These are phyloP conservation scores for Dexiosoma caninum DNA, from an alignment of 2,888 invertebrate species.

Conservation along the genomic window DNA sequence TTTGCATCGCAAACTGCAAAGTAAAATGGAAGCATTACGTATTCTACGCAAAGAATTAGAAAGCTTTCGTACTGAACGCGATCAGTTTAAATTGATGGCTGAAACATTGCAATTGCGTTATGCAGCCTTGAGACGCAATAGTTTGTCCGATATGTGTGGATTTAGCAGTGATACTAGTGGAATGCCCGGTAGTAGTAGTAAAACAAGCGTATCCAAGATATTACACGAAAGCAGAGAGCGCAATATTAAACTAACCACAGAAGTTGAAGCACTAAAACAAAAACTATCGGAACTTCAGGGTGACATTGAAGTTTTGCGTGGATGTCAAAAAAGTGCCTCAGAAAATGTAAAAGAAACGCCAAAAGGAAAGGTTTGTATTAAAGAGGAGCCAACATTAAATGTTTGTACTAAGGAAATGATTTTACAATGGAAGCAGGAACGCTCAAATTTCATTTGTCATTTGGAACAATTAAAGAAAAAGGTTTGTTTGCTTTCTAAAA, in stretches of 20 bases:
- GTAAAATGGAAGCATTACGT: slow-evolving; percentile 89
- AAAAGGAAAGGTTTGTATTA: slow-evolving; percentile 22
- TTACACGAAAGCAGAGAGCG: slow-evolving; percentile 81
- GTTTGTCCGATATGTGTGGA: slow-evolving; percentile 49
- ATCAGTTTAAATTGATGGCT: slow-evolving; percentile 88
- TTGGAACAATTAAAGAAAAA: slow-evolving; percentile 76
- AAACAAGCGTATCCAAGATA: slow-evolving; percentile 80
- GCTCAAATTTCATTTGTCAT: slow-evolving; percentile 75
- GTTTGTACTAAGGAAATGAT: slow-evolving; percentile 24
- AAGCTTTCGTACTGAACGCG: slow-evolving; percentile 87
- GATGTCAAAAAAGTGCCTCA: background rate
- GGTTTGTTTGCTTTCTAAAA: slow-evolving; percentile 5
- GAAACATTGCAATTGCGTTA: slow-evolving; percentile 84
- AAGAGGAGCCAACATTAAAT: slow-evolving; percentile 32
- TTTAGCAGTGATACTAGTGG: slow-evolving; percentile 71
- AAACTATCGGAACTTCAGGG: slow-evolving; percentile 84
- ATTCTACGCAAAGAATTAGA: slow-evolving; percentile 88
- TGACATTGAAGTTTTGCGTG: slow-evolving; percentile 83
- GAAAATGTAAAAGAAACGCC: slow-evolving; percentile 29
- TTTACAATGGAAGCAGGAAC: slow-evolving; percentile 75
- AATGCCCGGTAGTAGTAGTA: slow-evolving; percentile 67
- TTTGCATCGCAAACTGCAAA: slow-evolving; percentile 85
- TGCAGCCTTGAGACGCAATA: slow-evolving; percentile 78
- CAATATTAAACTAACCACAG: slow-evolving; percentile 80
- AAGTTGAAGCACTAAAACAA: slow-evolving; percentile 84